phyloP scores from a whole-genome alignment of 1,140 invertebrate genomes.

The Leptoteleia sp. region DNA sequence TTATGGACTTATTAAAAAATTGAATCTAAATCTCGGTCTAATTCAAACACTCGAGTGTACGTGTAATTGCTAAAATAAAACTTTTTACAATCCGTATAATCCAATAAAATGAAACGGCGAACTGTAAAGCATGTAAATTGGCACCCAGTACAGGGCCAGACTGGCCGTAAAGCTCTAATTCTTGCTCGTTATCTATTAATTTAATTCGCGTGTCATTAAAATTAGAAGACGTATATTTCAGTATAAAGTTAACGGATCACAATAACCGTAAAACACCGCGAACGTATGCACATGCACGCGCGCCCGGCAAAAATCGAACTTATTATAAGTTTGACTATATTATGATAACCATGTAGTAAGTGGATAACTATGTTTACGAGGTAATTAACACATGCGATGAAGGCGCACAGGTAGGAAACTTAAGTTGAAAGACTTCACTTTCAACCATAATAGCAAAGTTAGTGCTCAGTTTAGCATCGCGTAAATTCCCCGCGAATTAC shows the following conservation, averaged over 20 bases:
- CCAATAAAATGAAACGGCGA: constrained; percentile 34
- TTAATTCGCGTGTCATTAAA: constrained; percentile 33
- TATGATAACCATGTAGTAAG: constrained; percentile 53
- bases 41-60: background rate
- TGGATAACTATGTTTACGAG: constrained; percentile 61
- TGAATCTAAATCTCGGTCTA: no score
- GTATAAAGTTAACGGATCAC: constrained; percentile 23
- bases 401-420: constrained; percentile 46
- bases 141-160: constrained; percentile 26
- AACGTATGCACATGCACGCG: constrained; percentile 5
- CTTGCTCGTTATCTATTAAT: constrained; percentile 17
- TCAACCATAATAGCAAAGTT: constrained; percentile 59
- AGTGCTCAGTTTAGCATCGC: constrained; percentile 46
- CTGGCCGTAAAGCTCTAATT: constrained; percentile 19
- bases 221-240: constrained; percentile 31
- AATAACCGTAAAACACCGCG: constrained; percentile 30
- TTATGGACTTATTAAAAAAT: constrained; percentile 11
- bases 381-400: constrained; percentile 56
- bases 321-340: constrained; percentile 35
- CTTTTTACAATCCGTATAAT: constrained; percentile 25
- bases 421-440: constrained; percentile 52
- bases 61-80: constrained; percentile 32
- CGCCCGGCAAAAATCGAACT: constrained; percentile 15
- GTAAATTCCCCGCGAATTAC: constrained; percentile 43
- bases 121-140: constrained; percentile 44